Percentiles rank a stretch among this genome's conserved stretches.
Conservation (phyloP, 2,113 vertebrate genomes). For the Nannospalax galili region DNA sequence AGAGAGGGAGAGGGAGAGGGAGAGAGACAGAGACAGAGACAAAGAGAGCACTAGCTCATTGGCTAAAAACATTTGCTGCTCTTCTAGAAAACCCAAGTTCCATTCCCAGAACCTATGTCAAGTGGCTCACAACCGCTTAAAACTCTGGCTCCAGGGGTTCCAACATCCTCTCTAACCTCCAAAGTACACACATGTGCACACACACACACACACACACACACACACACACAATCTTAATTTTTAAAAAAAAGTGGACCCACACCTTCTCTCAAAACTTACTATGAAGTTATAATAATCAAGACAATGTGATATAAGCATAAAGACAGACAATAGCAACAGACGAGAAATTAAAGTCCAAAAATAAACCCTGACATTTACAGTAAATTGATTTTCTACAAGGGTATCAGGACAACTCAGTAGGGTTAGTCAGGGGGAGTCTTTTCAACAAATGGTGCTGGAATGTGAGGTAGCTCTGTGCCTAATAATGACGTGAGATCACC, state of each 20-base stretch:
- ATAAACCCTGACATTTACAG: constrained; percentile 12
- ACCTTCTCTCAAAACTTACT: neutral
- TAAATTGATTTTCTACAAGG: constrained; percentile 23
- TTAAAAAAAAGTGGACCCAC: neutral
- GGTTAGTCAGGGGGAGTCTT: neutral
- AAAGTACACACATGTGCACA: neutral
- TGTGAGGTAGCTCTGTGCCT: neutral
- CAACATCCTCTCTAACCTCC: neutral
- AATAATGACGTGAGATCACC: neutral
- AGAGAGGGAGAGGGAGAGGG: too few relatives aligned
- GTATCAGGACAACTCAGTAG: neutral
- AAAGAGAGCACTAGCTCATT: too few relatives aligned
- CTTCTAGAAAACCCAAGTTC: neutral
- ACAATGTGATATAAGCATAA: neutral
- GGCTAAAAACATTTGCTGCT: neutral
- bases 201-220: neutral
- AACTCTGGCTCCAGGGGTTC: neutral
- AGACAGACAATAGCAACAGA: neutral
- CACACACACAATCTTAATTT: neutral
- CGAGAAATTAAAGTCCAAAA: constrained; percentile 12
- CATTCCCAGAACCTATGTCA: neutral
- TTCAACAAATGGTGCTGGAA: neutral
- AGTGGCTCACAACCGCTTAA: neutral
- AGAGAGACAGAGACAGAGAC: too few relatives aligned
- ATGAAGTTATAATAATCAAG: constrained; percentile 6